Base-by-base conservation (phyloP, 2,113 vertebrate species). In the Notothenia rossii region DNA sequence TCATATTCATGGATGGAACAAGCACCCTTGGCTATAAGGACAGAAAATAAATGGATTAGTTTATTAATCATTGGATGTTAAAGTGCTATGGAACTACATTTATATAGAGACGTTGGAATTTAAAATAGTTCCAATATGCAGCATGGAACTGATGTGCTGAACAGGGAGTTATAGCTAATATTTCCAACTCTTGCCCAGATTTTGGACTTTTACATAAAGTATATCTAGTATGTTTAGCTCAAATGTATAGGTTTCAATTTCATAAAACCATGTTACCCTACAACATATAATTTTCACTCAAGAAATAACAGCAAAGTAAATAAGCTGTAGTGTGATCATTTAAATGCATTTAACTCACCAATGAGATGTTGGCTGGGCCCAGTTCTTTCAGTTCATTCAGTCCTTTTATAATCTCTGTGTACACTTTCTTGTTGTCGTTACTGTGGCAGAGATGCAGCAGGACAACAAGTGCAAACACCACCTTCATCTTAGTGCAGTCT, bases 331-430 rank as follows among this genome's bases (percentile, higher is more conserved):
- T 33, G 51, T 69, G 36, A 73, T 60, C 13, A 17, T 59, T 69
- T 10, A 18, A 29, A 43, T 36, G 11, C 3, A 3, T 20, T 11
- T 40, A 86, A 92, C 92, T 92, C 72, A 93, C 92, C 48, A 22
- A 17, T 10, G 1, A 36, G 33, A 77, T 11, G 3, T 5, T 50
- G n/a, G 14, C 3, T 5, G 0, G 0, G 0, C 10, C 0, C 4
- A 92, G 80, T 0, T 0, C 0, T 0, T 0, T 0, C 4, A 92
- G 80, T 0, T 0, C 0, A 0, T 0, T 0, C n/a, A 94, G 81
- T 2, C 1, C 1, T 0, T 0, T 0, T 0, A 71, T 43, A 0
- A 90, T 82, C 79, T 92, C 90, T 0, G 0, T 0, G 14, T 60
- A 78, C 50, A 81, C 0, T 4, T 20, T 25, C 0, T 0, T 1